Conservation (phyloP, 1,140 invertebrate species). For the Bathynomus jamesi region DNA sequence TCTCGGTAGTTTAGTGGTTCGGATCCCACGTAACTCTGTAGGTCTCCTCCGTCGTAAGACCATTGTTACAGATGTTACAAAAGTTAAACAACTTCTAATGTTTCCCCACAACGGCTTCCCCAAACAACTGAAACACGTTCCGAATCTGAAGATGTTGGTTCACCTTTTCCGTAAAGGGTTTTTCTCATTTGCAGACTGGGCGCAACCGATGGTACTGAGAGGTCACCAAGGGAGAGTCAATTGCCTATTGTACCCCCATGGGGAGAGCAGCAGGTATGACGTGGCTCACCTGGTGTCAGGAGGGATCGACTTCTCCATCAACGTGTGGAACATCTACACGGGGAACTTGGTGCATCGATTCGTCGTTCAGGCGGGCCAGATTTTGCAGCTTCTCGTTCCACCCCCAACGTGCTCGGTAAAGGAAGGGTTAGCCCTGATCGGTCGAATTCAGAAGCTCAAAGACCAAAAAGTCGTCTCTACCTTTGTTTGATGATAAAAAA, state of each 20-base stretch:
- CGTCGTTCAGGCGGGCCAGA: constrained; percentile 60
- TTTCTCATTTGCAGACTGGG: constrained; percentile 74
- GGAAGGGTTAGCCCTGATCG: too few species aligned
- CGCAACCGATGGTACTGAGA: constrained; percentile 74
- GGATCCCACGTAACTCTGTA: too few species aligned
- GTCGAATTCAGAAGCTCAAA: background rate
- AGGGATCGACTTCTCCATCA: constrained; percentile 94
- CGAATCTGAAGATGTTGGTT: too few species aligned
- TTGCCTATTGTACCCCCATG: constrained; percentile 89
- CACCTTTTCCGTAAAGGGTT: too few species aligned
- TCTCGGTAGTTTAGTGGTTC: too few species aligned
- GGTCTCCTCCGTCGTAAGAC: too few species aligned
- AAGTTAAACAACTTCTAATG: too few species aligned
- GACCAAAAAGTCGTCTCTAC: too few species aligned
- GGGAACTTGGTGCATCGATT: constrained; percentile 86
- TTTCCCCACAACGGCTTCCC: too few species aligned
- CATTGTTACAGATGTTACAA: too few species aligned
- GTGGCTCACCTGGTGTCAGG: constrained; percentile 85
- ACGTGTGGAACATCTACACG: constrained; percentile 91
- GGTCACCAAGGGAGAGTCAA: constrained; percentile 92
- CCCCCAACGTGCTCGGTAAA: constrained; percentile 38
- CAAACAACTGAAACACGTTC: too few species aligned
- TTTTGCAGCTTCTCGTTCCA: constrained; percentile 46
- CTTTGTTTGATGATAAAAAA: too few species aligned
- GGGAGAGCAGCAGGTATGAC: constrained; percentile 65